Conservation (phyloP, 2,797 vertebrate species). For the Acanthiza pusilla region DNA sequence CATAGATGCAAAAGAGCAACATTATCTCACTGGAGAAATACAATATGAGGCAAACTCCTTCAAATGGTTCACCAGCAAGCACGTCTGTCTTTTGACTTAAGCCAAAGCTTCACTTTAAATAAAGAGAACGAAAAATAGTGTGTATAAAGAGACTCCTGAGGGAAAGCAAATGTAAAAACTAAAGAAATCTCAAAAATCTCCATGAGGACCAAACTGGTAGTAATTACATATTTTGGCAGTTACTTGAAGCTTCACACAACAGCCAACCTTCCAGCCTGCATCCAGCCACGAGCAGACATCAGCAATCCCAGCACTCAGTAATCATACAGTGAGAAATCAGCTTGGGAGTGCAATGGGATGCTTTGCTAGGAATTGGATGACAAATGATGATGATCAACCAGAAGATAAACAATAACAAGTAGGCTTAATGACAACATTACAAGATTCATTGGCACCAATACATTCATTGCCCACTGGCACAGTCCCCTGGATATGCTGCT, state of each 20-base stretch:
- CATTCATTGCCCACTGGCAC: neutral
- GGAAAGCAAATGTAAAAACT: neutral
- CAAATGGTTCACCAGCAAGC: neutral
- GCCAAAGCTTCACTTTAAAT: neutral
- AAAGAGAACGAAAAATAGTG: neutral
- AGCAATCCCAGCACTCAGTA: neutral
- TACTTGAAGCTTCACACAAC: neutral
- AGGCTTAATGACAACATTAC: neutral
- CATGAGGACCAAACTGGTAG: neutral
- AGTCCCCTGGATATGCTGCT: neutral
- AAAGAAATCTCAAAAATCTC: neutral
- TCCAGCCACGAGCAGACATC: neutral
- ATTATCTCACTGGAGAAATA: neutral
- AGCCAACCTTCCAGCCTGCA: neutral
- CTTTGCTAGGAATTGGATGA: neutral
- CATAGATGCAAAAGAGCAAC: neutral
- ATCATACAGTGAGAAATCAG: neutral
- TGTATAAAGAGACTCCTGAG: neutral
- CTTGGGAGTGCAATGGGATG: neutral
- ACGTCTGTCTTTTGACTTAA: neutral
- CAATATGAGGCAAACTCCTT: neutral
- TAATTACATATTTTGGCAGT: neutral
- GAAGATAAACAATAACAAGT: conserved; percentile 20
- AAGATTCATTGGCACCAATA: neutral
- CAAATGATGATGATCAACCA: conserved; percentile 11